Percentiles rank a stretch among this genome's conserved stretches.
Conservation (phyloP, 2,888 invertebrate species). For the Sinelater perroti region DNA sequence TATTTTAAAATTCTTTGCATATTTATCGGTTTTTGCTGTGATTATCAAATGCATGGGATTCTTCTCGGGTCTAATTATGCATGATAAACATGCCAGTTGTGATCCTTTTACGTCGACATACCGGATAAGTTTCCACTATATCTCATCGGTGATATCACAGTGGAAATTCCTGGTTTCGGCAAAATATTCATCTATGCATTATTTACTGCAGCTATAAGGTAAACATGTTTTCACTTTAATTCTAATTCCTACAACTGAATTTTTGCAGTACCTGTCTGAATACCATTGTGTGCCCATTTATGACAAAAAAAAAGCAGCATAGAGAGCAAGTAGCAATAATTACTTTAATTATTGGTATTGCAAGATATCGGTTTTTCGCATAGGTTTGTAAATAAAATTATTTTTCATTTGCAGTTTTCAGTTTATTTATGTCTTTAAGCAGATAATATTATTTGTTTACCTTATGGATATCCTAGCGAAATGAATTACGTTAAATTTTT, state of each 20-base stretch:
- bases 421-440: no score
- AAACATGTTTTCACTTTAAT: slow-evolving; percentile 18
- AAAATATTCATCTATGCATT: slow-evolving; percentile 80
- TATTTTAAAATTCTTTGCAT: no score
- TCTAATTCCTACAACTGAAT: neutral
- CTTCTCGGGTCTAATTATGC: slow-evolving; percentile 65
- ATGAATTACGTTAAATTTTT: no score
- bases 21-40: neutral
- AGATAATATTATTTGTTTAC: no score
- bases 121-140: slow-evolving; percentile 70
- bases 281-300: slow-evolving; percentile 66
- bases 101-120: slow-evolving; percentile 69
- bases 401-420: no score
- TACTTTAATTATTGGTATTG: slow-evolving; percentile 65
- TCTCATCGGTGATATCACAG: slow-evolving; percentile 76
- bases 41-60: neutral
- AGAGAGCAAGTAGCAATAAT: no score
- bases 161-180: slow-evolving; percentile 73
- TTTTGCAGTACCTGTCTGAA: slow-evolving; percentile 68
- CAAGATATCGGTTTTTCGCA: slow-evolving; percentile 75
- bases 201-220: slow-evolving; percentile 77
- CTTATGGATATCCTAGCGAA: no score
- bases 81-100: slow-evolving; percentile 71
- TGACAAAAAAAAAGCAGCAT: no score
- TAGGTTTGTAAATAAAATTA: no score